Conservation (phyloP, 2,888 invertebrate species). For the Phragmatobia fuliginosa region DNA sequence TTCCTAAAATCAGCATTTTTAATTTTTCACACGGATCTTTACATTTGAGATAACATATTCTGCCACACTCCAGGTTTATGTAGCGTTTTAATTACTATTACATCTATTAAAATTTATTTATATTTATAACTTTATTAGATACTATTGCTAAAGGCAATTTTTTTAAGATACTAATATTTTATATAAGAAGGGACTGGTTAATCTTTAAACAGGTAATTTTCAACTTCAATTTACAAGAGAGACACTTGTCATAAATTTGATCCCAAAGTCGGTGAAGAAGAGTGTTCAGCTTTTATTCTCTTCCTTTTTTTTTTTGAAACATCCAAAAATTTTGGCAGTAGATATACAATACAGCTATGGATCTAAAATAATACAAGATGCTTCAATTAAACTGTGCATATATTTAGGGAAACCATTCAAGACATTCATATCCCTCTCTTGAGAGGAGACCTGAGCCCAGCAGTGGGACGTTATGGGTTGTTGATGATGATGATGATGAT, state of each 20-base stretch:
- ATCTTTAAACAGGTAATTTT: background rate
- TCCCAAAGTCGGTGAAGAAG: background rate
- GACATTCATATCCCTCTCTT: too few species aligned
- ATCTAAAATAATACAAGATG: background rate
- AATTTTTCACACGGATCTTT: slow-evolving; percentile 62
- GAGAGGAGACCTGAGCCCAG: too few species aligned
- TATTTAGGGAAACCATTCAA: background rate
- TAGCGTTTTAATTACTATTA: slow-evolving; percentile 19
- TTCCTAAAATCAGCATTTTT: slow-evolving; percentile 63
- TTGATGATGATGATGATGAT: too few species aligned
- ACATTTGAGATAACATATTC: slow-evolving; percentile 39
- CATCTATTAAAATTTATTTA: background rate
- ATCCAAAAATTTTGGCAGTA: background rate
- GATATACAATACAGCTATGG: background rate
- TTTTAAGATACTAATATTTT: background rate
- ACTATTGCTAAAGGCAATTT: too few species aligned
- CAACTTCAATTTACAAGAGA: background rate
- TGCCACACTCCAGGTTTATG: slow-evolving; percentile 54
- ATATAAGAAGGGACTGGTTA: background rate
- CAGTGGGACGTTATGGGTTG: too few species aligned
- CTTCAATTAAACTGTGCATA: background rate
- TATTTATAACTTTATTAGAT: too few species aligned
- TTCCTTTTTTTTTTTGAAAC: background rate
- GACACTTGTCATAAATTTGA: background rate
- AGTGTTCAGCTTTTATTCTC: background rate